phyloP scores from a whole-genome alignment of 1,140 invertebrate species.

The Psix sp. region DNA sequence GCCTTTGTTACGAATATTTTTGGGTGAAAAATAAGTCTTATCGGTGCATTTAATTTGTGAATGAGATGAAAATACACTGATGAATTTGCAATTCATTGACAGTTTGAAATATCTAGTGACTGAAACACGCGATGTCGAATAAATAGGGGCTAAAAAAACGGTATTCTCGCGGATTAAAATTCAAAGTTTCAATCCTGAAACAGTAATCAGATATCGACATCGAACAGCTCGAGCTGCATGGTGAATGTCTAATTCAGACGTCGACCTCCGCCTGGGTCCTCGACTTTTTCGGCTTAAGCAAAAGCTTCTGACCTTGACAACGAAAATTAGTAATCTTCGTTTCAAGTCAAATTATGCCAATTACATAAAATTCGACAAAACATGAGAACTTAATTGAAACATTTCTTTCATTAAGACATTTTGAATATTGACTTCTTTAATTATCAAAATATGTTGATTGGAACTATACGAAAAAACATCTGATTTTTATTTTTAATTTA shows the following conservation, averaged over 20 bases:
- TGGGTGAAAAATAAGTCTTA: too few species aligned
- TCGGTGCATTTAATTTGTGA: constrained; percentile 11
- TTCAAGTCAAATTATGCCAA: constrained; percentile 27
- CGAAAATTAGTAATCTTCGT: constrained; percentile 45
- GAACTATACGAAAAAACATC: too few species aligned
- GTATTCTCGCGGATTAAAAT: constrained; percentile 67
- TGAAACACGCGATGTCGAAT: constrained; percentile 22
- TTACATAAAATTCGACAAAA: constrained; percentile 45
- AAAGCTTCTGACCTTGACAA: constrained; percentile 50
- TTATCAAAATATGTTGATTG: too few species aligned
- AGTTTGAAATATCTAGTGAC: constrained; percentile 19
- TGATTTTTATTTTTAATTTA: too few species aligned
- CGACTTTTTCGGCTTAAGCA: constrained; percentile 52
- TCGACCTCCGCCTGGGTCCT: constrained; percentile 55
- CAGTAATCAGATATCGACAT: constrained; percentile 62
- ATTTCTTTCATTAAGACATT: neutral
- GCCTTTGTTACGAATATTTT: too few species aligned
- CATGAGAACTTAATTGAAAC: neutral
- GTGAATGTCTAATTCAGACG: constrained; percentile 69
- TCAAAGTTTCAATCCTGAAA: constrained; percentile 65
- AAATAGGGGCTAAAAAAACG: constrained; percentile 42
- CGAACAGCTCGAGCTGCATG: constrained; percentile 39
- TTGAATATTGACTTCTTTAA: too few species aligned
- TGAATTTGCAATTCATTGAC: constrained; percentile 40
- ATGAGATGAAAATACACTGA: constrained; percentile 2